Evolutionary conservation across 2,888 invertebrate genomes (phyloP).

Genomic region (Drosophila neotestacea): DNA sequence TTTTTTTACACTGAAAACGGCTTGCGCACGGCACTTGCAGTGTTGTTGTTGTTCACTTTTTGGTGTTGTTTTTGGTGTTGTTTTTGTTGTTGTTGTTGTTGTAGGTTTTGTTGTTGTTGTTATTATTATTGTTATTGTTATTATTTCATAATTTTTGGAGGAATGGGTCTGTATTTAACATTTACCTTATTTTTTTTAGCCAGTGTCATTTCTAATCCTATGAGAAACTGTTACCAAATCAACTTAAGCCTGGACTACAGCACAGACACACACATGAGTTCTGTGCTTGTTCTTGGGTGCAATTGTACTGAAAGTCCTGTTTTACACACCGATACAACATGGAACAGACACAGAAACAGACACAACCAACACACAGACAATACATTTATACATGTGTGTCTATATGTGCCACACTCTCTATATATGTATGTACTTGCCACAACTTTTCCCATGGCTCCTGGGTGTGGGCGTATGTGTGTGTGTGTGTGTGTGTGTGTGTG

Average conservation of each 20-base stretch:
- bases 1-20: no score
- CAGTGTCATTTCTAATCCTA: not conserved
- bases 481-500: slow-evolving; percentile 32
- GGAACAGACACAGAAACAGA: slow-evolving; percentile 8
- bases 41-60: no score
- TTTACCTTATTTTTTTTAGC: no score
- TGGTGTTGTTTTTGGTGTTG: no score
- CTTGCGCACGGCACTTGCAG: no score
- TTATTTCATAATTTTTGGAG: no score
- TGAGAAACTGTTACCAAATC: not conserved
- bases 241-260: not conserved
- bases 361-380: not conserved
- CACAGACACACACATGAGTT: not conserved
- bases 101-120: no score
- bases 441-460: slow-evolving; percentile 12
- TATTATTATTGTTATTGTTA: no score
- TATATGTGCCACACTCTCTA: no score
- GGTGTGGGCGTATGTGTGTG: slow-evolving; percentile 6
- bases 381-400: no score
- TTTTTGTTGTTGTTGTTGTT: no score
- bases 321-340: slow-evolving; percentile 33
- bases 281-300: slow-evolving; percentile 13
- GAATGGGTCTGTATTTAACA: no score
- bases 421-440: slow-evolving; percentile 4
- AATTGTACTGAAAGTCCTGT: slow-evolving; percentile 49